Conservation (phyloP, 2,888 invertebrate genomes). For the Sicus ferrugineus region DNA sequence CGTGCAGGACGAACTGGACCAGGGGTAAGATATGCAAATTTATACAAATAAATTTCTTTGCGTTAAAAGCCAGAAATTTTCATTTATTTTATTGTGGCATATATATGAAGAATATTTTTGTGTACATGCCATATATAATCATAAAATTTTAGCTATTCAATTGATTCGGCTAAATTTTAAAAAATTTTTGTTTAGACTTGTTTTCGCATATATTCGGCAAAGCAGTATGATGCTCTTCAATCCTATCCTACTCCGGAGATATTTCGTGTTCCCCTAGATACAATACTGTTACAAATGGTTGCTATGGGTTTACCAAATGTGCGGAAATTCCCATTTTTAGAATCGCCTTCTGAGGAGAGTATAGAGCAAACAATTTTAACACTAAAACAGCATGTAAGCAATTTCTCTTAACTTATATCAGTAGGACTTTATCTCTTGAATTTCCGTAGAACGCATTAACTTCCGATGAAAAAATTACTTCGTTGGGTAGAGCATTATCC, state of each 20-base stretch:
- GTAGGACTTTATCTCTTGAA: not conserved
- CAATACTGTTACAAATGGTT: slow-evolving; percentile 90
- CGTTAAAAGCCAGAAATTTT: too few relatives aligned
- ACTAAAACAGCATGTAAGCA: slow-evolving; percentile 79
- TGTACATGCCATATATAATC: too few relatives aligned
- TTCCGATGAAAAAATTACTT: slow-evolving; percentile 81
- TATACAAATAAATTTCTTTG: too few relatives aligned
- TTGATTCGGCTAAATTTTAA: not conserved
- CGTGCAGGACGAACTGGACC: slow-evolving; percentile 95
- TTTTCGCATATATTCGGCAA: slow-evolving; percentile 86
- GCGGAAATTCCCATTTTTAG: slow-evolving; percentile 92
- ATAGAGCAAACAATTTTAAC: slow-evolving; percentile 87
- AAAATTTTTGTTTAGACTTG: slow-evolving; percentile 68
- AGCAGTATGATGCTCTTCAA: slow-evolving; percentile 80
- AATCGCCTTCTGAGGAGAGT: slow-evolving; percentile 84
- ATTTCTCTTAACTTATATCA: not conserved
- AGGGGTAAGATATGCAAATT: slow-evolving; percentile 67
- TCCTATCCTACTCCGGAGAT: slow-evolving; percentile 92
- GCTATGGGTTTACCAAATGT: slow-evolving; percentile 92
- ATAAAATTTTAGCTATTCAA: too few relatives aligned
- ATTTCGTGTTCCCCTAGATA: slow-evolving; percentile 91
- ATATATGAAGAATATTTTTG: too few relatives aligned
- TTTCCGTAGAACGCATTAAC: slow-evolving; percentile 76
- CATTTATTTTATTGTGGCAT: too few relatives aligned
- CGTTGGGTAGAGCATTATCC: slow-evolving; percentile 85